Evolutionary conservation across 2,113 vertebrate genomes (phyloP), one percentile per base, ranked within the genome.

Genomic region (Gambusia holbrooki): DNA sequence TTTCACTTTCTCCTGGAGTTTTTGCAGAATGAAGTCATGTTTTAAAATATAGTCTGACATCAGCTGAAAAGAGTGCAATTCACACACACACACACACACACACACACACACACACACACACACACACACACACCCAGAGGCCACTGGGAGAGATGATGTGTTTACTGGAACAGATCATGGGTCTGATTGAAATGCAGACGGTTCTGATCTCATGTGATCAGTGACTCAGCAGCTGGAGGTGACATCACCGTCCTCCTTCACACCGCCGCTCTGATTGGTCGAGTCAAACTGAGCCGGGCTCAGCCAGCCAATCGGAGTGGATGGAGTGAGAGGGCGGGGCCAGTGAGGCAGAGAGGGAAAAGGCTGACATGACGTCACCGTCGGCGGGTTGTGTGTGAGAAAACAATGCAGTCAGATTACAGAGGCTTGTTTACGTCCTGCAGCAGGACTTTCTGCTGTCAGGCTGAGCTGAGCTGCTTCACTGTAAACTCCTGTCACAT

Each of bases 31-130:
- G 78, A 88, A 27, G 65, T 86, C 78, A 90, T 66, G 0, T 0
- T 32, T 74, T 14, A 60, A 75, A 82, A 79, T 77, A 27, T 62
- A 90, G 65, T 78, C 77, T 91, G 88, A 91, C 85, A 88, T 90
- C 88, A 90, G 40, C 71, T 66, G 48, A 15, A 40, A 51, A 28
- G 62, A 65, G 63, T 29, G 48, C 42, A 58, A 62, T 69, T 35
- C 48, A 22, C 66, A 29, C 54, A 32, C 64, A 29, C 77, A 7
- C 37, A 12, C 82, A 22, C 40, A 40, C 62, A 37, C 37, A 30
- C 61, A 28, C 35, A 40, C 42, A 33, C 62, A 32, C 37, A 35
- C 61, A 25, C 35, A 40, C 70, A 32, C 62, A 37, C 64, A 29
- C 77, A 10, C 37, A 15, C 79, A 32, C 40, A 48, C 62, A 45